Evolutionary conservation across 2,888 invertebrate genomes (phyloP).

Genomic region (Harpalus rubripes): DNA sequence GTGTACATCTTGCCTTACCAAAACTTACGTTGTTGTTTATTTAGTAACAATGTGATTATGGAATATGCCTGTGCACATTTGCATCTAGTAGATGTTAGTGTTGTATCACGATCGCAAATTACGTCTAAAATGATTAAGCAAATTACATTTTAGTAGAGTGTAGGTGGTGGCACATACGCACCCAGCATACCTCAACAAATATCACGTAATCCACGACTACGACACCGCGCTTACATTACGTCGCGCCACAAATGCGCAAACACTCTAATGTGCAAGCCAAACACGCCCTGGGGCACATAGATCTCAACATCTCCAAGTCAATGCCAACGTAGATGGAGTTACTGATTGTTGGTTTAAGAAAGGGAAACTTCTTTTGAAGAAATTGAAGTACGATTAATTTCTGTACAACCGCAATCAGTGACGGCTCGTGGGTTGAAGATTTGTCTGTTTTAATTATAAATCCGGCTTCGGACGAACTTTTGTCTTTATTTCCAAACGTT

Average conservation of each 20-base stretch:
- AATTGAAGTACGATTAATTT: too few relatives aligned
- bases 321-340: not conserved
- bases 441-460: too few relatives aligned
- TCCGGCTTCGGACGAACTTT: too few relatives aligned
- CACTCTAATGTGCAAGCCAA: slow-evolving; percentile 51
- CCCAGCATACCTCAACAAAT: slow-evolving; percentile 42
- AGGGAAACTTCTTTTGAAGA: too few relatives aligned
- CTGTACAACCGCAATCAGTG: too few relatives aligned
- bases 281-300: slow-evolving; percentile 7
- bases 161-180: slow-evolving; percentile 18
- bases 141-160: slow-evolving; percentile 49
- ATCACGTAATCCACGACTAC: slow-evolving; percentile 20
- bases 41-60: too few relatives aligned
- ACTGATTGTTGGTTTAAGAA: too few relatives aligned
- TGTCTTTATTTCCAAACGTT: too few relatives aligned
- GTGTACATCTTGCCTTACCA: too few relatives aligned
- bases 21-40: too few relatives aligned
- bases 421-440: too few relatives aligned
- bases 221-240: slow-evolving; percentile 32
- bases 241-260: slow-evolving; percentile 38
- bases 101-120: slow-evolving; percentile 49
- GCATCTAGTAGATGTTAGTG: not conserved
- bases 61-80: not conserved
- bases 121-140: slow-evolving; percentile 44
- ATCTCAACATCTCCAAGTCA: not conserved